Percentiles rank a stretch among this genome's conserved stretches.
These are phyloP conservation scores for Procavia capensis DNA, from an alignment of 2,113 vertebrate genomes.

Conservation along the genomic window DNA sequence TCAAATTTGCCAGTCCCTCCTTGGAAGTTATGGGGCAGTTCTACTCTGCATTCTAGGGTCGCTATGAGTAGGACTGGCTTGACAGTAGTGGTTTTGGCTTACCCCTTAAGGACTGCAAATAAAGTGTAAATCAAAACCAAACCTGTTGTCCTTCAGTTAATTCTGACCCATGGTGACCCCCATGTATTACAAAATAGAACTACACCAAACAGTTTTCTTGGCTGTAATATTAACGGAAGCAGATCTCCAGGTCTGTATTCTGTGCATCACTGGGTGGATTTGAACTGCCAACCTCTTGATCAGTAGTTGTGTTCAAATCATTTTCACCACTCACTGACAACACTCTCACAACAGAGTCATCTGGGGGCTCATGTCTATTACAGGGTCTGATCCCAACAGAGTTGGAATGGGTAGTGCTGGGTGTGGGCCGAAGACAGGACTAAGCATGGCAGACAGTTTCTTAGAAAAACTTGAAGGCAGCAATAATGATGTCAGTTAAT, in stretches of 20 bases:
- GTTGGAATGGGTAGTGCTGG: fast-evolving
- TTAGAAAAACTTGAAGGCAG: fast-evolving
- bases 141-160: neutral
- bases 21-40: too few species aligned
- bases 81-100: too few species aligned
- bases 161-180: neutral
- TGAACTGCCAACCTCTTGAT: neutral
- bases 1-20: too few species aligned
- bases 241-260: neutral
- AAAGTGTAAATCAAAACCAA: neutral
- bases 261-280: neutral
- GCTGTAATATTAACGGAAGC: neutral
- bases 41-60: too few species aligned
- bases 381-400: fast-evolving
- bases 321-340: neutral
- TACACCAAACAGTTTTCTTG: neutral
- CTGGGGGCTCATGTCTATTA: fast-evolving
- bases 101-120: neutral
- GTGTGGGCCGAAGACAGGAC: neutral
- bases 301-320: neutral
- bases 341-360: fast-evolving
- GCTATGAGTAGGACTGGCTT: too few species aligned
- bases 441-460: fast-evolving
- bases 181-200: neutral
- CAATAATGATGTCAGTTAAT: neutral